Evolutionary conservation across 53 echinoderm and acorn worm genomes (phyloP), one percentile per base, ranked within the genome.

Genomic region (Crossaster papposus): DNA sequence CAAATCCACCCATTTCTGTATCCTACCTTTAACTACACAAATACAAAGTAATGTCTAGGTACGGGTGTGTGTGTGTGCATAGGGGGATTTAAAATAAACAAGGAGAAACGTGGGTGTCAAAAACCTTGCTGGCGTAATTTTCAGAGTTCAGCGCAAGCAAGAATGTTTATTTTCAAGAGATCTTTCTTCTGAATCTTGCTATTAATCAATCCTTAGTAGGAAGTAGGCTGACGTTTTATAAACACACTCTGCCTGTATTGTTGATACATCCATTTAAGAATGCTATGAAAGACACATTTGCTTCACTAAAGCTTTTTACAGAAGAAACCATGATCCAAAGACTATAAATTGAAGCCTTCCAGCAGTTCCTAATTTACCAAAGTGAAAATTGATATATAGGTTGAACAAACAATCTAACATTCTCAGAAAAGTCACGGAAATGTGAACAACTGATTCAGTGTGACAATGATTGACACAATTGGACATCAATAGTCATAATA

Each of bases 141-240:
- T 23, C 22, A 4, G 28, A 68, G 28, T 28, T 26, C 28, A 8
- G 24, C 28, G 68, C 28, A 18, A 14, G 22, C 15, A 3, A 35
- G 74, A 35, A 18, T 73, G 74, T 35, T 73, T 73, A 73, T 73
- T 34, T 73, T 73, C 74, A 73, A 18, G 13, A 32, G 74, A 73
- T 73, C 18, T 35, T 20, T 3, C 35, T 73, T 20, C 13, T 3
- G 14, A 35, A 35, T 33, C 74, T 24, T 18, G 35, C 35, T 36
- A 73, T 73, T 1, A 73, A 73, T 73, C 74, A 73, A 73, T 34
- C 35, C 13, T 32, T 73, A 73, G 36, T 36, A 70, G 74, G 74
- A 73, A 73, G 74, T 34, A 73, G 33, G 33, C 15, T 35, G 20
- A 32, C 35, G 30, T 73, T 4, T 73, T 73, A 73, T 73, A 73